These are phyloP conservation scores for Xestia sexstrigata DNA, from an alignment of 2,888 invertebrate genomes.

Conservation along the genomic window DNA sequence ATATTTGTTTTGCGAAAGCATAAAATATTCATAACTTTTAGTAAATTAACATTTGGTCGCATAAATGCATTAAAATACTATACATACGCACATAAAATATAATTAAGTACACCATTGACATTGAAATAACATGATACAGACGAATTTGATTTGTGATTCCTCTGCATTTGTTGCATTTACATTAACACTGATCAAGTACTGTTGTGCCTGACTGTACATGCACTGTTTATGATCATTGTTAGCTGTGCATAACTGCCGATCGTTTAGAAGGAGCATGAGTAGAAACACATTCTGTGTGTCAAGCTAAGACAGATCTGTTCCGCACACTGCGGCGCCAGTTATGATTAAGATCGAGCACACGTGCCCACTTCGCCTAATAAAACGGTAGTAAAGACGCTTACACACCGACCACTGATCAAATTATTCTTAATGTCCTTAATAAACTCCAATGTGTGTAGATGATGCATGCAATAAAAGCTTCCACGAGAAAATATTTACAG, in stretches of 20 bases:
- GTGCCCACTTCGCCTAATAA: constrained; percentile 70
- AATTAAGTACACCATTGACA: neutral
- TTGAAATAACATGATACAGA: constrained; percentile 8
- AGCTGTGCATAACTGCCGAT: constrained; percentile 43
- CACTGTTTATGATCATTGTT: constrained; percentile 46
- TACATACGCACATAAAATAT: neutral
- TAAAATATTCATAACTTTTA: constrained; percentile 44
- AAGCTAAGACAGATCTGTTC: constrained; percentile 59
- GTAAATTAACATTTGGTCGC: neutral
- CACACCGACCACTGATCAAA: constrained; percentile 67
- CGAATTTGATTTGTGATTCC: neutral
- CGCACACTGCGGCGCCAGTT: constrained; percentile 64
- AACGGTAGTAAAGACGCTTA: constrained; percentile 70
- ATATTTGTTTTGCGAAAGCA: constrained; percentile 44
- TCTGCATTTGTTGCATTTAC: constrained; percentile 20
- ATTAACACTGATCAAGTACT: constrained; percentile 16
- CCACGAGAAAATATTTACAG: constrained; percentile 61
- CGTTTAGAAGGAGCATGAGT: constrained; percentile 40
- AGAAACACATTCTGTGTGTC: constrained; percentile 55
- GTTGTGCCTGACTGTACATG: constrained; percentile 4
- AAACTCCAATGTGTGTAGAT: constrained; percentile 60
- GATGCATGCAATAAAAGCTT: constrained; percentile 66
- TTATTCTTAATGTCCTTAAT: constrained; percentile 64
- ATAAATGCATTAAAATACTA: neutral
- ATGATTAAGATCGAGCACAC: constrained; percentile 71